These are phyloP conservation scores for Caenorhabditis imperialis DNA, from an alignment of 2,888 invertebrate species.

Conservation along the genomic window DNA sequence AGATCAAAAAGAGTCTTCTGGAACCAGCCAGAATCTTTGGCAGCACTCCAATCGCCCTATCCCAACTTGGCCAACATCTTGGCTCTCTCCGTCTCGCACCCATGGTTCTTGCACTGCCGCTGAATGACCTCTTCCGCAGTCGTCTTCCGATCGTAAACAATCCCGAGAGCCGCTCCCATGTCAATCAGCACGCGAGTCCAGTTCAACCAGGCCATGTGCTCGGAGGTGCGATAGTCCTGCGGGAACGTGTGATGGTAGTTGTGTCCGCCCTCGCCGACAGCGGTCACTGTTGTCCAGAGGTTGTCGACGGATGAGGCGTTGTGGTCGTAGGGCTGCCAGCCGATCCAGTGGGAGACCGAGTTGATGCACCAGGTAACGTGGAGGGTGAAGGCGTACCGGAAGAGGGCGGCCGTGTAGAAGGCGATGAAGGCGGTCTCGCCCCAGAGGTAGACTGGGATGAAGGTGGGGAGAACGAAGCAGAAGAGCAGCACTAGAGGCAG, in stretches of 20 bases:
- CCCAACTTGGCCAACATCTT: conserved; percentile 46
- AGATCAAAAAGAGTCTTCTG: too few species aligned
- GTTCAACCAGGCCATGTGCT: conserved; percentile 66
- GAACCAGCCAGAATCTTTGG: too few species aligned
- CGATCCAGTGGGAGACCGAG: conserved; percentile 80
- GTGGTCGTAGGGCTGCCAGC: conserved; percentile 90
- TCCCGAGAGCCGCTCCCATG: conserved; percentile 65
- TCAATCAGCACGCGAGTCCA: conserved; percentile 73
- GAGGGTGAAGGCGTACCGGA: conserved; percentile 88
- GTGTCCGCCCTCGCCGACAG: conserved; percentile 79
- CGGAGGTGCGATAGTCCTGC: conserved; percentile 76
- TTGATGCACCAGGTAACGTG: conserved; percentile 86
- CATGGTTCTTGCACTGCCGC: conserved; percentile 59
- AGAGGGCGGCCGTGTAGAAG: conserved; percentile 87
- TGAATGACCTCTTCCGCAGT: conserved; percentile 52
- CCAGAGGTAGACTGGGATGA: conserved; percentile 88
- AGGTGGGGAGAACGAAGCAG: conserved; percentile 88
- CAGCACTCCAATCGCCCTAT: too few species aligned
- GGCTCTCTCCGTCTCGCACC: conserved; percentile 25
- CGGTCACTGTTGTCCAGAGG: conserved; percentile 68
- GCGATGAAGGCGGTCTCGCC: conserved; percentile 86
- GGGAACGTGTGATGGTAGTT: conserved; percentile 81
- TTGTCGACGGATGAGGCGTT: conserved; percentile 70
- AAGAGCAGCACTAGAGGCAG: conserved; percentile 85
- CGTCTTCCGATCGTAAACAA: conserved; percentile 73